These are phyloP conservation scores for Montipora foliosa DNA, from an alignment of 64 coral and sea anemone species.

Conservation along the genomic window DNA sequence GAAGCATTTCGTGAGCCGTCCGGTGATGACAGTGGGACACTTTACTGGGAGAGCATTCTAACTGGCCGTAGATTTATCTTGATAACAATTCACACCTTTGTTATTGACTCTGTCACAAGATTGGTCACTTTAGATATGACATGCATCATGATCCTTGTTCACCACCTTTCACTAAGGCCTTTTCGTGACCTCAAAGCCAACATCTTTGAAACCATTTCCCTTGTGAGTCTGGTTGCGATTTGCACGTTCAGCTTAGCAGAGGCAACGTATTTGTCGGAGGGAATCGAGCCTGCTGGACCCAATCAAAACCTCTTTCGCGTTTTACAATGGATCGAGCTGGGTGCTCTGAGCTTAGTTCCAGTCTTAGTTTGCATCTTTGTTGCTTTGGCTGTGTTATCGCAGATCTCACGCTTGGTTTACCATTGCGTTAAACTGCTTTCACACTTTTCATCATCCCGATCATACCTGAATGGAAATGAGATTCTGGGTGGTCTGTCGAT, in stretches of 20 bases:
- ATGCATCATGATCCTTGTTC: conserved; percentile 70
- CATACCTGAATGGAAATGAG: too few species aligned
- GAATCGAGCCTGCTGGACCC: conserved; percentile 61
- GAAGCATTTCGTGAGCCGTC: conserved; percentile 67
- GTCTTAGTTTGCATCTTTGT: conserved; percentile 25
- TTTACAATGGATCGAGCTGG: conserved; percentile 60
- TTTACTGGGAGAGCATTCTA: conserved; percentile 97
- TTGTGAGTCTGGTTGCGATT: conserved; percentile 63
- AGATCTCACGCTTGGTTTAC: not conserved
- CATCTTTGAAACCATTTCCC: conserved; percentile 56
- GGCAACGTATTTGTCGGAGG: conserved; percentile 32
- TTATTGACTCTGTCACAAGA: conserved; percentile 53
- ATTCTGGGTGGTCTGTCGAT: too few species aligned
- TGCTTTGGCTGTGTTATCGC: conserved; percentile 12
- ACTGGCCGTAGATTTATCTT: conserved; percentile 75
- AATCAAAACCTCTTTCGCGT: not conserved
- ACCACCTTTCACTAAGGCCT: conserved; percentile 70
- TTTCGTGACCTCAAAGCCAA: conserved; percentile 71
- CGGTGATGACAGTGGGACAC: not conserved
- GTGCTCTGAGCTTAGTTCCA: conserved; percentile 48
- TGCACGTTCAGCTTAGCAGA: conserved; percentile 50
- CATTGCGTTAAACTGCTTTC: not conserved
- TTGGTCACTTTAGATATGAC: conserved; percentile 34
- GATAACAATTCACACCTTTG: conserved; percentile 61
- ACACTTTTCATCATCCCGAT: too few species aligned